Base-by-base conservation (phyloP, 1,140 invertebrate species). In the Zaprionus lachaisei region DNA sequence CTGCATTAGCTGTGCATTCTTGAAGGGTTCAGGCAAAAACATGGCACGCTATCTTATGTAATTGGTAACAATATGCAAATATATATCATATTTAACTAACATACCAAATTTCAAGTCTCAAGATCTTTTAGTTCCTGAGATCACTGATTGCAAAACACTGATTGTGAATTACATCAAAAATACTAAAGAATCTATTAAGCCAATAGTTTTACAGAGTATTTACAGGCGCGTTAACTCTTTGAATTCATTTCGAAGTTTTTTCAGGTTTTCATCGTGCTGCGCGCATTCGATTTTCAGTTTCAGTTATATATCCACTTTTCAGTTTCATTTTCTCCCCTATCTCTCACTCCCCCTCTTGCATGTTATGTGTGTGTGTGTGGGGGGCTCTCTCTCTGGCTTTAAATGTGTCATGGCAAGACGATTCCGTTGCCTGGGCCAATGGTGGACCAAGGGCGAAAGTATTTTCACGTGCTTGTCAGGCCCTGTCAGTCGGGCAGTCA, bases 401-500 rank as follows among this genome's bases (percentile, higher is more conserved):
- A 61, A 73, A 67, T 72, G 49, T 72, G 74, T 72, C 74, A 77
- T 31, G 37, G 49, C 74, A 77, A 77, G 70, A 63, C 38, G 38
- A 62, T 62, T 64, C 72, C 34, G 68, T 72, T 57, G 55, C 60
- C 34, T 54, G 34, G 20, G 38, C 44, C 63, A 44, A 63, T 60
- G 55, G 44, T 61, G 34, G 54, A 51, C 49, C 38, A 47, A 69
- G 55, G 64, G 41, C 34, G 41, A 77, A 77, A 72, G 62, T 72
- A 77, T 77, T 72, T 77, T 72, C 74, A 73, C 58, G 75, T 73
- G 63, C 34, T 51, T 77, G 75, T 73, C 75, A 73, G 58, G 38
- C 60, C 41, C 70, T 73, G 75, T 77, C 75, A 77, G 49, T 77
- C 75, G 70, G 57, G 51, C 75, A 73, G 75, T 77, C 70, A 77